Evolutionary conservation across 2,888 invertebrate species (phyloP), one percentile per base, ranked within the genome.

Genomic region (Eledona agricola): DNA sequence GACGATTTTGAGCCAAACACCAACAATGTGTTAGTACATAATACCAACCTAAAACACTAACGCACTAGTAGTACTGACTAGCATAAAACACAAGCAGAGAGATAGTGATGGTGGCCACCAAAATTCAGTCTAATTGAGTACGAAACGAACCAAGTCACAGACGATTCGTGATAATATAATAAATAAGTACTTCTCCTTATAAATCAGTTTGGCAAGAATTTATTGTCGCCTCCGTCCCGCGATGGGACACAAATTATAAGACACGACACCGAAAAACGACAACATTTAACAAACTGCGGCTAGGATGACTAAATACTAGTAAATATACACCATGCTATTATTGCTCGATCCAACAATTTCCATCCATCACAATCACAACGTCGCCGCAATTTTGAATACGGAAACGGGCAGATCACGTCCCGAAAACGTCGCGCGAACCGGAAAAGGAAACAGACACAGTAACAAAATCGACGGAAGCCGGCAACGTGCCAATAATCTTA

Each of bases 51-150:
- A 52, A 1, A 35, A 17, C 25, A 31, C 13, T 50, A 45, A 47
- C 51, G 55, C 53, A 61, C 64, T 61, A 62, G 52, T 54, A 55
- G 50, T 57, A 58, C 57, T 64, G 64, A 64, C 64, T 64, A 64
- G 64, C 61, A 62, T 59, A 47, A 56, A 63, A 64, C 60, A 60
- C 61, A 64, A 64, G 61, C 60, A 57, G 49, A 55, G 26, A 50
- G 37, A 38, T 23, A 59, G 38, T 23, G 16, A 20, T 37, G 37
- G 23, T 12, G 25, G 20, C 25, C 28, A 56, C 47, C 57, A 50
- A 51, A 55, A 53, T 46, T 58, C 56, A 51, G 55, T 45, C 58
- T 43, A 49, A 7, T 54, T 26, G 49, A 34, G 34, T 43, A 46
- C 12, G 42, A 28, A 59, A 37, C 37, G 29, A 35, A 22, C 34